Conservation (phyloP, 2,797 vertebrate genomes). For the Periophthalmus magnuspinnatus region DNA sequence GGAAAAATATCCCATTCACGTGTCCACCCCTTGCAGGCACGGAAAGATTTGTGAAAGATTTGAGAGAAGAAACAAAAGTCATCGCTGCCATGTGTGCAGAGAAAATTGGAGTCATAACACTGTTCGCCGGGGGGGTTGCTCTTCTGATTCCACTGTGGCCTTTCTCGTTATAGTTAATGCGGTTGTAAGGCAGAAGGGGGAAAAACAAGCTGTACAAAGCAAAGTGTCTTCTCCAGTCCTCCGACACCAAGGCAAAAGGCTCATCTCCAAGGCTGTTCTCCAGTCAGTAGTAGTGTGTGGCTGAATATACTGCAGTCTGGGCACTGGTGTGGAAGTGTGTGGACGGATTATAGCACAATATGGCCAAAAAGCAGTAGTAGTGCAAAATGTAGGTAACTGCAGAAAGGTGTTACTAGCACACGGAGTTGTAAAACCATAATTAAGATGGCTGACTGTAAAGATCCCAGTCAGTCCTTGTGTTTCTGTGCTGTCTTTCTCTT, state of each 20-base stretch:
- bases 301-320: constrained; percentile 66
- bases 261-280: constrained; percentile 55
- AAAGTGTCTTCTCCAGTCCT: constrained; percentile 59
- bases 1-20: neutral
- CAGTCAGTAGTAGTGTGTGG: constrained; percentile 71
- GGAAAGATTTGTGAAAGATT: constrained; percentile 9
- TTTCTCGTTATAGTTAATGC: constrained; percentile 47
- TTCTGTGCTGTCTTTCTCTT: too few relatives aligned
- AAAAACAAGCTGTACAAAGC: constrained; percentile 56
- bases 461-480: too few relatives aligned
- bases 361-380: neutral
- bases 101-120: constrained; percentile 40
- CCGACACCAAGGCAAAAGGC: constrained; percentile 66
- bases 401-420: neutral
- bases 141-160: constrained; percentile 44
- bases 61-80: constrained; percentile 14
- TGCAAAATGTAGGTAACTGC: neutral
- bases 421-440: neutral
- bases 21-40: constrained; percentile 1
- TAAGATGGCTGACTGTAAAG: neutral
- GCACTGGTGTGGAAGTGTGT: neutral
- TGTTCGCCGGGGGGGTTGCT: constrained; percentile 34
- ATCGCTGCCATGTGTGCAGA: constrained; percentile 2
- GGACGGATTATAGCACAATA: neutral
- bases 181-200: constrained; percentile 19